phyloP scores from a whole-genome alignment of 2,797 vertebrate genomes.

The Anabacerthia variegaticeps region DNA sequence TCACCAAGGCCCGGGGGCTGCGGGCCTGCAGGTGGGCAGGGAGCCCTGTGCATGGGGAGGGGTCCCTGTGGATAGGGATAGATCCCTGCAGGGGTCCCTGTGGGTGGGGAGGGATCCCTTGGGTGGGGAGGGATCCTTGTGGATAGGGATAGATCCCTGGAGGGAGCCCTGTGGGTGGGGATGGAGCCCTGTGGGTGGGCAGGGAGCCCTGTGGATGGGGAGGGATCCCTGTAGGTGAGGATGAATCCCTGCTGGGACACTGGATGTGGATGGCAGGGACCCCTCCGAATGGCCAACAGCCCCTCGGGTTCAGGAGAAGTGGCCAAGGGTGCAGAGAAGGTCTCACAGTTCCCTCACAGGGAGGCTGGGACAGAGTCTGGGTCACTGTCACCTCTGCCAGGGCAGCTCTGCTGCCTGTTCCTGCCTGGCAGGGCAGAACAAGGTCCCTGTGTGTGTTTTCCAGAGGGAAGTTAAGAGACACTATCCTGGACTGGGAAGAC shows the following conservation, averaged over 20 bases:
- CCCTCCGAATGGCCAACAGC: background rate
- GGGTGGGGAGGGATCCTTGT: no score
- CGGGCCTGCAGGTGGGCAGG: conserved; percentile 87
- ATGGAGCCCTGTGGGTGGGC: no score
- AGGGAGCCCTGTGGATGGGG: no score
- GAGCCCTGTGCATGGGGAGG: no score
- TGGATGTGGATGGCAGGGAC: background rate
- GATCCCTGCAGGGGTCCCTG: no score
- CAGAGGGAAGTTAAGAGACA: conserved; percentile 93
- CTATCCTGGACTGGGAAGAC: conserved; percentile 97
- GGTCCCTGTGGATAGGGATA: background rate
- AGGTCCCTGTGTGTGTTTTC: background rate
- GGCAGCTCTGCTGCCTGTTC: background rate
- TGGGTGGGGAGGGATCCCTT: conserved; percentile 70
- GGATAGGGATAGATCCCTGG: no score
- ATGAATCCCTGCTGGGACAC: background rate
- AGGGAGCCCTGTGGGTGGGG: no score
- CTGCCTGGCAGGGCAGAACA: background rate
- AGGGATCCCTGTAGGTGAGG: background rate
- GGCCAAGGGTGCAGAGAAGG: background rate
- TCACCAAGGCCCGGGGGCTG: conserved; percentile 90
- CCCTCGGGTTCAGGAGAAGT: background rate
- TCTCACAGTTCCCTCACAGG: background rate
- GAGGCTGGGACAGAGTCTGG: background rate
- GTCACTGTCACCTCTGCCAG: background rate